phyloP scores from a whole-genome alignment of 2,888 invertebrate genomes.

The Agonopterix subpropinquella region DNA sequence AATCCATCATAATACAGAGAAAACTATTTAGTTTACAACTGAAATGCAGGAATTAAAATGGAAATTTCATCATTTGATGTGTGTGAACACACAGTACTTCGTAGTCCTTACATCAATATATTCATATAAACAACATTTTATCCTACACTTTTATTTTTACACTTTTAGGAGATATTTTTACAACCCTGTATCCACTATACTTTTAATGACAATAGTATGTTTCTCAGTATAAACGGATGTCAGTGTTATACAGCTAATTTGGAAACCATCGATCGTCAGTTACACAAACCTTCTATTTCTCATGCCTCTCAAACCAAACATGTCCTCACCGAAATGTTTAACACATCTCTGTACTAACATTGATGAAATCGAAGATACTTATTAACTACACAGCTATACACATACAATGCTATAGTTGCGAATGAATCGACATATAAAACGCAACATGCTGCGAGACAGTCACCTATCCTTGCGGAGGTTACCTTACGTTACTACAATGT shows the following conservation, averaged over 20 bases:
- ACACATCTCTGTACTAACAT: not conserved
- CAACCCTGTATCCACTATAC: slow-evolving; percentile 75
- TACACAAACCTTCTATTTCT: slow-evolving; percentile 6
- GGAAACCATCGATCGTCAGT: slow-evolving; percentile 3
- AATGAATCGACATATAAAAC: too few relatives aligned
- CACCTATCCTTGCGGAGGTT: too few relatives aligned
- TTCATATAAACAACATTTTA: slow-evolving; percentile 68
- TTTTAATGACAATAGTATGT: slow-evolving; percentile 58
- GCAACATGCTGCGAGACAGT: too few relatives aligned
- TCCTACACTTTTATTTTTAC: slow-evolving; percentile 62
- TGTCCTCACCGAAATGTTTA: slow-evolving; percentile 18
- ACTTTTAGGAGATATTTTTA: slow-evolving; percentile 71
- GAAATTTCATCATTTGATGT: slow-evolving; percentile 55
- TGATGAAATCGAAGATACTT: not conserved
- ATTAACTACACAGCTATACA: too few relatives aligned
- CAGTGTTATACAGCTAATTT: slow-evolving; percentile 4
- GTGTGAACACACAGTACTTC: slow-evolving; percentile 57
- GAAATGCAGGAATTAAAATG: slow-evolving; percentile 59
- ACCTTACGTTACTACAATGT: not conserved
- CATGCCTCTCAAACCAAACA: slow-evolving; percentile 8
- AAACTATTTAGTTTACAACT: slow-evolving; percentile 31
- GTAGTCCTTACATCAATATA: slow-evolving; percentile 61
- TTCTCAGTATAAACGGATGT: slow-evolving; percentile 44
- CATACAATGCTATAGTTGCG: too few relatives aligned
- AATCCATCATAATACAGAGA: slow-evolving; percentile 32